phyloP scores from a whole-genome alignment of 2,888 invertebrate species.

The Oxystoma pomonae region DNA sequence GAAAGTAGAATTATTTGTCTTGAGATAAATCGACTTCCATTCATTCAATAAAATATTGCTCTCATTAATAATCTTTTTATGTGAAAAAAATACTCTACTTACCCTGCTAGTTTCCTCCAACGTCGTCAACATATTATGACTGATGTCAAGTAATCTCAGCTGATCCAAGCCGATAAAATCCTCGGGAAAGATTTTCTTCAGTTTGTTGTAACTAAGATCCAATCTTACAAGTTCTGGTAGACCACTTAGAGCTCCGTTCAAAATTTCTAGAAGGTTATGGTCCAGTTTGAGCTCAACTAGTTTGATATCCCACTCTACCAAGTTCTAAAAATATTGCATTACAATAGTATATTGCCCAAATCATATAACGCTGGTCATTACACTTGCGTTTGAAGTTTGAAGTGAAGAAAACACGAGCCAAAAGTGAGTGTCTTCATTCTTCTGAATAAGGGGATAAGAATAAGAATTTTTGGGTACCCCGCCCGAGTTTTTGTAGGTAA shows the following conservation, averaged over 20 bases:
- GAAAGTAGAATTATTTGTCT: too few species aligned
- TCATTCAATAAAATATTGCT: too few species aligned
- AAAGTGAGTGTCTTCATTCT: too few species aligned
- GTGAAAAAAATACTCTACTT: conserved; percentile 25
- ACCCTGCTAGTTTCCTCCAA: conserved; percentile 83
- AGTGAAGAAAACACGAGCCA: too few species aligned
- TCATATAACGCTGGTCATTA: too few species aligned
- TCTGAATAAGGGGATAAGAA: too few species aligned
- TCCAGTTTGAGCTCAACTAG: conserved; percentile 69
- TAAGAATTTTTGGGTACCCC: too few species aligned
- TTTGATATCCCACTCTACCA: conserved; percentile 71
- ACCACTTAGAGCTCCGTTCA: conserved; percentile 74
- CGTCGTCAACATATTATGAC: conserved; percentile 70
- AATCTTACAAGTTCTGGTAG: conserved; percentile 67
- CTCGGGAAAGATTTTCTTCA: conserved; percentile 69
- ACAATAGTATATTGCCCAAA: too few species aligned
- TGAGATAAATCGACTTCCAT: too few species aligned
- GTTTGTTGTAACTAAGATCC: conserved; percentile 70
- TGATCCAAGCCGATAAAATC: conserved; percentile 76
- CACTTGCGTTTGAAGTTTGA: too few species aligned
- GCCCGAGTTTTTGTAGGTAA: too few species aligned
- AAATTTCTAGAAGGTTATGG: conserved; percentile 64
- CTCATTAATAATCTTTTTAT: neutral
- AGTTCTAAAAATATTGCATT: conserved; percentile 61
- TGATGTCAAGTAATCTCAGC: conserved; percentile 70